phyloP scores from a whole-genome alignment of 2,797 vertebrate species.

The Acomys russatus region DNA sequence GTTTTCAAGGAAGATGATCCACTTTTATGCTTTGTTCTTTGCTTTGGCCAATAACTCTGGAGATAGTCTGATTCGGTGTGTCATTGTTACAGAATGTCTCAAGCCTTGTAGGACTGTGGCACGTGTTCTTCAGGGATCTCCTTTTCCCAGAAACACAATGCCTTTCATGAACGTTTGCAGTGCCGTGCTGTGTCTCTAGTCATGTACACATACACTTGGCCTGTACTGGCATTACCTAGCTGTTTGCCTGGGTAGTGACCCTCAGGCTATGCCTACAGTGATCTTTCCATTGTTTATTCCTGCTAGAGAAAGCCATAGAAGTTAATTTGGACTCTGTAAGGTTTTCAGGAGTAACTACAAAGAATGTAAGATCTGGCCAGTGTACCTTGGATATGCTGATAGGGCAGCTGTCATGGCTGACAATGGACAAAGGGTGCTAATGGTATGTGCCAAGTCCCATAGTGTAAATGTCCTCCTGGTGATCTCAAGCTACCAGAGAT shows the following conservation, averaged over 20 bases:
- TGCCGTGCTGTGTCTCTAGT: background rate
- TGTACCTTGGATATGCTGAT: background rate
- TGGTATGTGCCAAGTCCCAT: background rate
- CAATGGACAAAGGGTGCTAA: background rate
- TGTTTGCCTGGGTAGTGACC: background rate
- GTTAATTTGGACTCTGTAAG: constrained; percentile 20
- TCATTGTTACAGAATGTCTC: background rate
- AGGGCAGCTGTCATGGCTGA: background rate
- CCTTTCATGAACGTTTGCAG: background rate
- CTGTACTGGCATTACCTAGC: background rate
- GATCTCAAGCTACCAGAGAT: constrained; percentile 10
- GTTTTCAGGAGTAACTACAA: background rate
- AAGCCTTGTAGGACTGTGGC: background rate
- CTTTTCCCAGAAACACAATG: constrained; percentile 21
- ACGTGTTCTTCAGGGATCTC: background rate
- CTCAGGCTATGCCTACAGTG: background rate
- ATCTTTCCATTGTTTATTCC: constrained; percentile 25
- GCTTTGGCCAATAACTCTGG: constrained; percentile 29
- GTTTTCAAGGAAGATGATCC: background rate
- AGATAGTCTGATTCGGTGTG: background rate
- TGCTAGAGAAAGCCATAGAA: constrained; percentile 38
- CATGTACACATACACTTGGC: background rate
- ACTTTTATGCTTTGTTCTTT: background rate
- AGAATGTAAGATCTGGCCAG: background rate
- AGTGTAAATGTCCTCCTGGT: background rate